Evolutionary conservation across 2,113 vertebrate genomes (phyloP).

Genomic region (Mystacornis crossleyi): DNA sequence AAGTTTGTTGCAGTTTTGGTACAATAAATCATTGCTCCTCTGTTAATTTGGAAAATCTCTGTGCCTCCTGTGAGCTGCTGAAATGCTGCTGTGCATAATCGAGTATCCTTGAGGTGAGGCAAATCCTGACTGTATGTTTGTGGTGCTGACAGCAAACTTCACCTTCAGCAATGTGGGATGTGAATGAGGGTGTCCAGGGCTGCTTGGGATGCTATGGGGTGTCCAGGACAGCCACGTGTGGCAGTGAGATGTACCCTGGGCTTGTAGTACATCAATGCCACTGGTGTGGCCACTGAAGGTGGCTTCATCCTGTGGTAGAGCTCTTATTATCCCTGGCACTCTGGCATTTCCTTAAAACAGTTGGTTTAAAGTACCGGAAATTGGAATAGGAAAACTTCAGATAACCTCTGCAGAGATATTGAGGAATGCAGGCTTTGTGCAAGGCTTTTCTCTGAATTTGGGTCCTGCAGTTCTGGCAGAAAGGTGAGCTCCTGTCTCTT

Average conservation of each 20-base stretch:
- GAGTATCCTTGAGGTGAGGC: not conserved
- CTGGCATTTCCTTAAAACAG: not conserved
- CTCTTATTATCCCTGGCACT: not conserved
- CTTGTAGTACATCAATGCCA: not conserved
- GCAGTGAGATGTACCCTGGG: not conserved
- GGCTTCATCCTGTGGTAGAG: not conserved
- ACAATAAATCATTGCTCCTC: not conserved
- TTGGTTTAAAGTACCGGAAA: not conserved
- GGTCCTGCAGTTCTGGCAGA: not conserved
- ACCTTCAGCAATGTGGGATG: not conserved
- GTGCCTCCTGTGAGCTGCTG: not conserved
- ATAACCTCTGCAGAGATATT: not conserved
- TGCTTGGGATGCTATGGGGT: not conserved
- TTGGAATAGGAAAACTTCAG: not conserved
- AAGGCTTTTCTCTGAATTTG: not conserved
- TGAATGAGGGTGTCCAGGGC: not conserved
- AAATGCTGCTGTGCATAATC: not conserved
- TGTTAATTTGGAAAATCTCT: not conserved
- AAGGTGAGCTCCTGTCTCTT: not conserved
- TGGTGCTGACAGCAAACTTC: not conserved
- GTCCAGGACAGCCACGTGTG: not conserved
- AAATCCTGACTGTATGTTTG: not conserved
- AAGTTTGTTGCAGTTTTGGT: not conserved
- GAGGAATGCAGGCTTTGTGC: not conserved
- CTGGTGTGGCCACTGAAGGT: fast-evolving